phyloP scores from a whole-genome alignment of 2,797 vertebrate genomes.

The Spatula versicolor region DNA sequence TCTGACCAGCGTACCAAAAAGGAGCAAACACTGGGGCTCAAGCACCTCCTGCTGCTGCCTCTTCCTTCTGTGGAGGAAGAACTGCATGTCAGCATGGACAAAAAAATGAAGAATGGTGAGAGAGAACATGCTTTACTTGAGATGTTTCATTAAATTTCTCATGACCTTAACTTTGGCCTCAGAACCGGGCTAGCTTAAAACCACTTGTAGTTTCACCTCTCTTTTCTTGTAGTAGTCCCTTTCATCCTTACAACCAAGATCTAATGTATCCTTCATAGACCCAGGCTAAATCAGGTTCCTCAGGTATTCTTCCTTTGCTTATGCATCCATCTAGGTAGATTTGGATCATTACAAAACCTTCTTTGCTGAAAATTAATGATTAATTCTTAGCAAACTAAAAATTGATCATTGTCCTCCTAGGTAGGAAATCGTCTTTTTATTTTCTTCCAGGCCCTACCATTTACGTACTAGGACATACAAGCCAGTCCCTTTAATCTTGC shows the following conservation, averaged over 20 bases:
- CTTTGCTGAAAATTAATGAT: neutral
- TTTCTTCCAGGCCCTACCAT: neutral
- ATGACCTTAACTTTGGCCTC: neutral
- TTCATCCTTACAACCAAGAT: neutral
- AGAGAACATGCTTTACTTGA: neutral
- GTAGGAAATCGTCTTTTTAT: neutral
- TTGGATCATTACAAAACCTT: neutral
- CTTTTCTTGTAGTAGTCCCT: neutral
- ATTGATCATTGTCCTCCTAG: neutral
- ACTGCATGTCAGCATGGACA: no score
- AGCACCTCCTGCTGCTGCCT: neutral
- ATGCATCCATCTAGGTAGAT: neutral
- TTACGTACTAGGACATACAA: neutral
- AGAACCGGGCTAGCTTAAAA: neutral
- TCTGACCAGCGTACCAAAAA: neutral
- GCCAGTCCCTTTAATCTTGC: neutral
- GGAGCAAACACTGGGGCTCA: neutral
- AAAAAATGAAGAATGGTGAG: neutral
- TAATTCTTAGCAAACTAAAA: neutral
- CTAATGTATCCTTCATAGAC: neutral
- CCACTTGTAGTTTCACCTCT: neutral
- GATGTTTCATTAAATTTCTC: neutral
- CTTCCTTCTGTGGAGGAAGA: neutral
- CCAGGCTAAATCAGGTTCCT: neutral
- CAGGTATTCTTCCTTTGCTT: neutral